These are phyloP conservation scores for Athalia circularis DNA, from an alignment of 2,888 invertebrate species.

Conservation along the genomic window DNA sequence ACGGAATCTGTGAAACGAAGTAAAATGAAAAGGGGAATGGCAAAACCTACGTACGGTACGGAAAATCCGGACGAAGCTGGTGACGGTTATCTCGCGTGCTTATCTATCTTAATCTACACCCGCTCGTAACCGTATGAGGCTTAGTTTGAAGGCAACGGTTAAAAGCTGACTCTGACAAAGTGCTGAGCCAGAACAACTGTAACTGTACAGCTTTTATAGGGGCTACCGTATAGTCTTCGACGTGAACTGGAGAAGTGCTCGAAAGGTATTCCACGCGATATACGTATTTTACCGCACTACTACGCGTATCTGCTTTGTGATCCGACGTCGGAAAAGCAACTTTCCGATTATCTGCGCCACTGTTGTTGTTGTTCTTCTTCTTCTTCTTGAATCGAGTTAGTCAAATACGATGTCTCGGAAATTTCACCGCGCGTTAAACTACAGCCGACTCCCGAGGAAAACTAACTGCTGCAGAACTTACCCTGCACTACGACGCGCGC, in stretches of 20 bases:
- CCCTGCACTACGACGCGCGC: background rate
- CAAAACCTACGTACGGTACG: background rate
- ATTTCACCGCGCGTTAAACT: slow-evolving; percentile 13
- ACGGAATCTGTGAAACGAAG: background rate
- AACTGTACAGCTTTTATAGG: background rate
- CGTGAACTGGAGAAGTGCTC: background rate
- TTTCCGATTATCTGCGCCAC: background rate
- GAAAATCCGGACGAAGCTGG: slow-evolving; percentile 27
- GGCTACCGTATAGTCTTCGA: background rate
- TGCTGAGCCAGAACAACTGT: background rate
- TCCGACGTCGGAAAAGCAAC: background rate
- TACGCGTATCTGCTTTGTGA: background rate
- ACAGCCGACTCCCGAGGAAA: background rate
- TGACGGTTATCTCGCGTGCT: slow-evolving; percentile 40
- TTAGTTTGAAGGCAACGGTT: slow-evolving; percentile 9
- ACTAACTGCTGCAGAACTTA: slow-evolving; percentile 3
- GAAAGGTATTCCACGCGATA: background rate
- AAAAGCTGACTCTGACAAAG: background rate
- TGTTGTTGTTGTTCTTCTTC: background rate
- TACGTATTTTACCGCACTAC: background rate
- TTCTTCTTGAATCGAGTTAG: background rate
- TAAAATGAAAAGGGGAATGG: background rate
- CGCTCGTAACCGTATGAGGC: slow-evolving; percentile 18
- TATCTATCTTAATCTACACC: slow-evolving; percentile 29
- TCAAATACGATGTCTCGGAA: slow-evolving; percentile 2